phyloP scores from a whole-genome alignment of 1,140 invertebrate genomes.

The Brachionus rotundiformis region DNA sequence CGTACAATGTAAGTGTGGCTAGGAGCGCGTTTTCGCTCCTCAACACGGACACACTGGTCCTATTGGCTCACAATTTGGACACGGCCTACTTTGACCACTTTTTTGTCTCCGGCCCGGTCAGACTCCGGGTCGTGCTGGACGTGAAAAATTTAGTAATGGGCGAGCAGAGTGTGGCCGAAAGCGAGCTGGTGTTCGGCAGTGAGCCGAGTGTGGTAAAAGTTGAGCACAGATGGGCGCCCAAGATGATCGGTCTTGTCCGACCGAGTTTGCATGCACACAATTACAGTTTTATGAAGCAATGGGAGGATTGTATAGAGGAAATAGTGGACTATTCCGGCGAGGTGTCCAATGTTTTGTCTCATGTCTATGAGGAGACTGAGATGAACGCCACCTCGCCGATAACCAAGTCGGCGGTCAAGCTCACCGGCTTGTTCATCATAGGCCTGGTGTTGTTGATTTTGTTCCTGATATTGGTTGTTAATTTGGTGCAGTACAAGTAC shows the following conservation, averaged over 20 bases:
- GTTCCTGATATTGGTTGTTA: conserved; percentile 14
- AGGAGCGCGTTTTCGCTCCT: not conserved
- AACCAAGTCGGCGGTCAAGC: not conserved
- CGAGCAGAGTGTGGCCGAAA: not conserved
- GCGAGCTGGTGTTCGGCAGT: not conserved
- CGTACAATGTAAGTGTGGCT: conserved; percentile 2
- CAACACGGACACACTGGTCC: not conserved
- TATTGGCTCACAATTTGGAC: not conserved
- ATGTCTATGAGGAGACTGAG: not conserved
- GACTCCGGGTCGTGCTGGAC: not conserved
- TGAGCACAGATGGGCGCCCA: not conserved
- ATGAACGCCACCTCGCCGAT: not conserved
- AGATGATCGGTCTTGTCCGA: not conserved
- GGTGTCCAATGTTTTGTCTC: not conserved
- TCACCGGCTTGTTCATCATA: not conserved
- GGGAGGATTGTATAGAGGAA: conserved; percentile 7
- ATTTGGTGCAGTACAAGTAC: conserved; percentile 32
- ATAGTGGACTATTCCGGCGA: not conserved
- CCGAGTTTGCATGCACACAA: not conserved
- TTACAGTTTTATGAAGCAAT: not conserved
- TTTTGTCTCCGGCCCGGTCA: not conserved
- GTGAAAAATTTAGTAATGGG: not conserved
- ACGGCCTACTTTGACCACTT: conserved; percentile 25
- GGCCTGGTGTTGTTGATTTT: conserved; percentile 20
- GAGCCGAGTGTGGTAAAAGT: not conserved